These are phyloP conservation scores for Ictalurus furcatus DNA, from an alignment of 2,113 vertebrate species.

Conservation along the genomic window DNA sequence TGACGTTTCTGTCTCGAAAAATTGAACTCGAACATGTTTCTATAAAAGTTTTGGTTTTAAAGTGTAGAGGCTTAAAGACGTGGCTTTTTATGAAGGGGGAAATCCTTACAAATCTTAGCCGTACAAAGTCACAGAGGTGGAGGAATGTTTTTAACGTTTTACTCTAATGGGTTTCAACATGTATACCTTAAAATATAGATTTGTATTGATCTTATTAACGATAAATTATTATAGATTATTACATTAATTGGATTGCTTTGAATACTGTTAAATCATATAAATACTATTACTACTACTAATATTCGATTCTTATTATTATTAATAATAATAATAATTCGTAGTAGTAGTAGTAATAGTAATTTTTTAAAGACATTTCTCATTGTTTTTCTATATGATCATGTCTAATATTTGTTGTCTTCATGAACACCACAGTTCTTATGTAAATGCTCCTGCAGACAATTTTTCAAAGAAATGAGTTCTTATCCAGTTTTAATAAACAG, in stretches of 20 bases:
- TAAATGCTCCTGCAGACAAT: no score
- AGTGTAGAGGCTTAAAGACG: background rate
- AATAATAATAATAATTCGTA: no score
- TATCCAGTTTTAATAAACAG: background rate
- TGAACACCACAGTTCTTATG: background rate
- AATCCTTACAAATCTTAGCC: background rate
- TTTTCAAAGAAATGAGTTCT: background rate
- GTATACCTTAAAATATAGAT: background rate
- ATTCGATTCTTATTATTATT: no score
- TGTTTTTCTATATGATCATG: background rate
- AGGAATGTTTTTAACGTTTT: background rate
- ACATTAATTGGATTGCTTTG: background rate
- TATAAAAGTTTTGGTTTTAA: background rate
- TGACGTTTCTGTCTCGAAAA: background rate
- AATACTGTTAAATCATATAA: background rate
- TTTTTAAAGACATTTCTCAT: background rate
- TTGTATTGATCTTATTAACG: background rate
- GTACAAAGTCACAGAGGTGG: background rate
- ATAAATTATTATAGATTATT: background rate
- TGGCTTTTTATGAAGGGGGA: background rate
- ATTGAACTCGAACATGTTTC: background rate
- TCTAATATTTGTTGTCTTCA: background rate
- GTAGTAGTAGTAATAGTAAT: no score
- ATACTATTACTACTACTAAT: background rate
- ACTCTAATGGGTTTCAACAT: background rate